Evolutionary conservation across 1,140 invertebrate species (phyloP), one percentile per base, ranked within the genome.

Genomic region (Sitobion miscanthi): DNA sequence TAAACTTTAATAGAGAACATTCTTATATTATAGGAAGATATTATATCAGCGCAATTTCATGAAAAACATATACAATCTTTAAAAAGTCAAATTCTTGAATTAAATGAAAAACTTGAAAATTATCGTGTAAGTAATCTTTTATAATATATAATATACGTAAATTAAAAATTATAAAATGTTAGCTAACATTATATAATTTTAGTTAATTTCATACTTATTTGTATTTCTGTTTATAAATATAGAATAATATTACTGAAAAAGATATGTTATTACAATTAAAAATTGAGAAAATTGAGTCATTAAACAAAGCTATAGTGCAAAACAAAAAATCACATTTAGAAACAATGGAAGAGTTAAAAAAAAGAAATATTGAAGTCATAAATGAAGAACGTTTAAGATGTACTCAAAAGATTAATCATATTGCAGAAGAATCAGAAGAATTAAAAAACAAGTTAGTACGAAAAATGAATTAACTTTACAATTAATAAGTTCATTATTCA

Each of bases 81-180:
- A 69, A 90, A 90, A 47, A 69, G 14, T 90, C 57, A 90, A 69
- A 42, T 90, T 69, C 25, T n/a, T 90, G 89, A 90, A 69, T 69
- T 90, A 9, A 90, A 90, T 45, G 54, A 90, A 69, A 90, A 90
- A 90, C 54, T 90, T 25, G 38, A 62, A 69, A 90, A 90, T 69
- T 90, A n/a, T 47, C 89, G 42, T 45, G 89, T 90, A 69, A 69
- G 88, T 57, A 3, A 3, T 42, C 42, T 42, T 42, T 4, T 54
- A 1, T 89, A 21, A 1, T 57, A 62, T 90, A 30, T 62, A 42
- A 7, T 17, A 90, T 62, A 62, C n/a, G 17, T 42, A 45, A 42
- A 54, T 57, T 42, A 42, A 25, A 14, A 25, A 2, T 62, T 87
- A n/a, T 52, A 14, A 88, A 69, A 30, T 90, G 1, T 45, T 62